A percentile compares a stretch with the other conserved stretches of the same genome.
phyloP scores from a whole-genome alignment of 2,888 invertebrate genomes.

The Tetrapedia diversipes region DNA sequence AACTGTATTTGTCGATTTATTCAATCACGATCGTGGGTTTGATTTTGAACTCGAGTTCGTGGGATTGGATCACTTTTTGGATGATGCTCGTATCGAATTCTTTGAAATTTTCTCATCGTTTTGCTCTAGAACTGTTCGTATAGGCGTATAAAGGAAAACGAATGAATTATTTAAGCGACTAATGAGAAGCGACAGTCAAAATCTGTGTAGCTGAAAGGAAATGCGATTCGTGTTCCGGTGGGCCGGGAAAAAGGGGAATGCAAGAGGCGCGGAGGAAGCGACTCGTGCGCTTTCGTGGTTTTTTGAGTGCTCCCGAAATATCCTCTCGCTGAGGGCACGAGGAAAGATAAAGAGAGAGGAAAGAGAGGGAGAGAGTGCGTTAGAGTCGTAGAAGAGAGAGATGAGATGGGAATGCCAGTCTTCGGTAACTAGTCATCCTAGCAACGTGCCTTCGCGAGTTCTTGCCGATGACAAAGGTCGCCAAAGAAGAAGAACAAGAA shows the following conservation, averaged over 20 bases:
- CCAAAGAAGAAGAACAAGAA: slow-evolving; percentile 15
- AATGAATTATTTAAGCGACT: no score
- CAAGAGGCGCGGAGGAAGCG: slow-evolving; percentile 51
- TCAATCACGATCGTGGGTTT: no score
- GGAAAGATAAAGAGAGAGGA: slow-evolving; percentile 64
- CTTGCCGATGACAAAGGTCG: slow-evolving; percentile 56
- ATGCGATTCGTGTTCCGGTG: slow-evolving; percentile 12
- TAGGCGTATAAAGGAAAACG: background rate
- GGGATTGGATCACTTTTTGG: no score
- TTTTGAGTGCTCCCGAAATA: slow-evolving; percentile 76
- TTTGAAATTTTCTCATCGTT: no score
- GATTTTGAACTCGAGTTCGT: no score
- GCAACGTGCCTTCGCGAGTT: slow-evolving; percentile 67
- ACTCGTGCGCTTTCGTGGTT: slow-evolving; percentile 68
- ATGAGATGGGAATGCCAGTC: slow-evolving; percentile 75
- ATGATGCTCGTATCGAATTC: no score
- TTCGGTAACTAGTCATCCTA: slow-evolving; percentile 74
- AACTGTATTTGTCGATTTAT: no score
- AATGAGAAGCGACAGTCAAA: no score
- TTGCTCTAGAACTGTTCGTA: background rate
- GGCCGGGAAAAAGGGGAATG: slow-evolving; percentile 14
- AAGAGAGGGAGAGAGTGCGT: slow-evolving; percentile 58
- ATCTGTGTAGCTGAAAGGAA: slow-evolving; percentile 15
- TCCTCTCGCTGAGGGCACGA: slow-evolving; percentile 61
- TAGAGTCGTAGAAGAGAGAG: slow-evolving; percentile 61